A percentile compares a stretch with the other conserved stretches of the same genome.
These are phyloP conservation scores for Typhlichthys subterraneus DNA, from an alignment of 2,797 vertebrate genomes.

Conservation along the genomic window DNA sequence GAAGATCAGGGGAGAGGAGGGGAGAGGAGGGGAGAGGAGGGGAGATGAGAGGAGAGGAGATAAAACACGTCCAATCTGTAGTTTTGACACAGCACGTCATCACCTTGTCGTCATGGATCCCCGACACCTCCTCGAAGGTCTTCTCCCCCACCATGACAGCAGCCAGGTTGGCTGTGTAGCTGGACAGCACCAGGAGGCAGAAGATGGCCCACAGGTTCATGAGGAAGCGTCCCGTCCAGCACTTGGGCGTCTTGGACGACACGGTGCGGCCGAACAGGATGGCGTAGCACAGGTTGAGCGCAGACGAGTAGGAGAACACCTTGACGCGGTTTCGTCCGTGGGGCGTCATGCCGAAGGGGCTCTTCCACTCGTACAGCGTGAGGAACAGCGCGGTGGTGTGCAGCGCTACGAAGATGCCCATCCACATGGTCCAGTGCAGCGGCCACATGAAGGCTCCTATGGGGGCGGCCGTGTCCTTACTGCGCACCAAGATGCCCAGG, in stretches of 20 bases:
- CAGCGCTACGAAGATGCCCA: slow-evolving; percentile 96
- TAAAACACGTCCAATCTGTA: too few relatives aligned
- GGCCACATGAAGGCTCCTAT: slow-evolving; percentile 99
- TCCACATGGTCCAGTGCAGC: slow-evolving; percentile 98
- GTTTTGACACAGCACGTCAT: slow-evolving; percentile 10
- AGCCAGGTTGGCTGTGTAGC: slow-evolving; percentile 94
- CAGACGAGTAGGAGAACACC: slow-evolving; percentile 97
- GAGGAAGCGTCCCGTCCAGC: slow-evolving; percentile 96
- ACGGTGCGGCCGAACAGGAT: slow-evolving; percentile 96
- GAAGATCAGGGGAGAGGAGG: too few relatives aligned
- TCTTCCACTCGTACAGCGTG: slow-evolving; percentile 97
- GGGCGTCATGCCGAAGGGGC: slow-evolving; percentile 96
- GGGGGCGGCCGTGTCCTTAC: slow-evolving; percentile 92
- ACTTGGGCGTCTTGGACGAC: slow-evolving; percentile 96
- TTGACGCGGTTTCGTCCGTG: slow-evolving; percentile 90
- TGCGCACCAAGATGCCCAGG: slow-evolving; percentile 93
- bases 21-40: too few relatives aligned
- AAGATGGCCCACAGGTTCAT: slow-evolving; percentile 99
- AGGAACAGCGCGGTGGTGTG: slow-evolving; percentile 96
- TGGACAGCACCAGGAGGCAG: slow-evolving; percentile 94
- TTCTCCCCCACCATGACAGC: slow-evolving; percentile 98
- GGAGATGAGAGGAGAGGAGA: too few relatives aligned
- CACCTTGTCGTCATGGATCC: slow-evolving; percentile 92
- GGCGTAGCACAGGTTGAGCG: slow-evolving; percentile 94
- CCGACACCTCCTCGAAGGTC: slow-evolving; percentile 91